Evolutionary conservation across 2,797 vertebrate genomes (phyloP), one percentile per base, ranked within the genome.

Genomic region (Sphenodon punctatus): DNA sequence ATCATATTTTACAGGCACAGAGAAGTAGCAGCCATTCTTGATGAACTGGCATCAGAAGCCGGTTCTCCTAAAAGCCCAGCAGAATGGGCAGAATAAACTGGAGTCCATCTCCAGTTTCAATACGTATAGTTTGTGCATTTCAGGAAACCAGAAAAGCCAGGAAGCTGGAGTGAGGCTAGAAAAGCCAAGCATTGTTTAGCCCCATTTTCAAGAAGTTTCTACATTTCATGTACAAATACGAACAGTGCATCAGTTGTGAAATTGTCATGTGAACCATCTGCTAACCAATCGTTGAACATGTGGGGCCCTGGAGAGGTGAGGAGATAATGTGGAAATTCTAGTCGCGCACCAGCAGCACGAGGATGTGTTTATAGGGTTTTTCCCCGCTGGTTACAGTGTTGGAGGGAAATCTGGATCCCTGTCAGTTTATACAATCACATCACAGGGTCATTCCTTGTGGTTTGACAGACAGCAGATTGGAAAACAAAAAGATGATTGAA

Each of bases 121-220:
- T 81, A 82, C 85, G 36, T 25, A 25, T 30, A 82, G 67, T 60
- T 56, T 58, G 2, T 1, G 63, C 48, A 70, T 10, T 32, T 75
- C 39, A 78, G 83, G 67, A 66, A 69, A 80, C 23, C 39, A 66
- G 38, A 9, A 71, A 73, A 81, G 25, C 43, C 59, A 75, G 74
- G 63, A 84, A 68, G 59, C 63, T 41, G 84, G 48, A 74, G 61
- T 70, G 88, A 74, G 36, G 25, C 75, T 67, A 22, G 36, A 48
- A 23, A 51, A 77, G 10, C 32, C 63, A 23, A 6, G 75, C 75
- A 83, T 49, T n/a, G 70, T 49, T 67, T 74, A 55, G 45, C 39
- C 78, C 46, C 34, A 79, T 27, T 89, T 82, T 9, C 65, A 45
- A 88, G 36, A 76, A 86, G 48, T 80, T 74, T 46, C 86, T 78